Conservation (phyloP, 2,888 invertebrate genomes). For the Apantesis nais region DNA sequence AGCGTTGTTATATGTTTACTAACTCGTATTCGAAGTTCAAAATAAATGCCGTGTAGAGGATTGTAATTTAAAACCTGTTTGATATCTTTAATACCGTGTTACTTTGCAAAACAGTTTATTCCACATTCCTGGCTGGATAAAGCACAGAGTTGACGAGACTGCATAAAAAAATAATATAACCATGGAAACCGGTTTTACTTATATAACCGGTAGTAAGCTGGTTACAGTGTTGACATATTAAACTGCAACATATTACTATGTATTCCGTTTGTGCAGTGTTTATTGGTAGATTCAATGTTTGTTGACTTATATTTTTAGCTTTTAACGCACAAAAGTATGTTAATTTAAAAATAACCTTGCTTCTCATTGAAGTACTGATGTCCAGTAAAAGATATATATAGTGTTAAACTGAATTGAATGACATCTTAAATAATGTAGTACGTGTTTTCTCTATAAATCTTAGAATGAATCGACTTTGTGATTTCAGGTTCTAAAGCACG, state of each 20-base stretch:
- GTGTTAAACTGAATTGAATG: conserved; percentile 2
- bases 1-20: conserved; percentile 22
- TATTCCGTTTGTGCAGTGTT: conserved; percentile 28
- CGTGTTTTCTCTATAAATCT: conserved; percentile 19
- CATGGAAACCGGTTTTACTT: conserved; percentile 32
- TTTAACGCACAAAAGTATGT: conserved; percentile 7
- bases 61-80: conserved; percentile 46
- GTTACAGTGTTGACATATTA: conserved; percentile 19
- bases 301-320: conserved; percentile 7
- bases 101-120: conserved; percentile 51
- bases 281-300: conserved; percentile 9
- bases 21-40: conserved; percentile 21
- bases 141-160: conserved; percentile 45
- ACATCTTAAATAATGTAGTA: conserved; percentile 21
- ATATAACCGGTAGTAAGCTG: conserved; percentile 27
- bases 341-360: conserved; percentile 4
- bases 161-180: conserved; percentile 30
- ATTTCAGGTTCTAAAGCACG: conserved; percentile 26
- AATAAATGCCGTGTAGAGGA: conserved; percentile 29
- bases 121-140: conserved; percentile 61
- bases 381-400: background rate
- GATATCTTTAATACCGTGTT: conserved; percentile 38
- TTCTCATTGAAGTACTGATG: background rate
- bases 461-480: conserved; percentile 23
- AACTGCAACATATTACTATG: conserved; percentile 25